Base-by-base conservation (phyloP, 2,888 invertebrate genomes). In the Phyto melanocephala region DNA sequence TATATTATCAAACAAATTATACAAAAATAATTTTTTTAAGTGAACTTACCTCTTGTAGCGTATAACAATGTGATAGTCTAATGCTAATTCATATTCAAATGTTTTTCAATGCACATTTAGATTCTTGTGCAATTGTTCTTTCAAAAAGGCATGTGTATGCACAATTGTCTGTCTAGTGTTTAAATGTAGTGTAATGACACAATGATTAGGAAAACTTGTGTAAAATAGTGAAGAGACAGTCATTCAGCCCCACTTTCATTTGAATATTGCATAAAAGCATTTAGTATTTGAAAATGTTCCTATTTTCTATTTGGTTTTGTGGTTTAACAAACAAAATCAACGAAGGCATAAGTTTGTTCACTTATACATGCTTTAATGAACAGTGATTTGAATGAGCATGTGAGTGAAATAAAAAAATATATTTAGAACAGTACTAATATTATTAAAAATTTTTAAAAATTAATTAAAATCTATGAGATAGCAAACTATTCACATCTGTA, bases 201-300 rank as follows among this genome's bases (percentile, higher is more conserved):
- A 81, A 81, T 81, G 81, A 81, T 78, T 81, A 74, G 70, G 50
- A 78, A 70, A 70, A 74, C 63, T 81, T 72, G 67, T 67, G 35
- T 72, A 77, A 72, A 67, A 77, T 70, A 28, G 78, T 68, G 58
- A 74, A 70, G 22, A 65, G 1, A 22, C n/a, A 52, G 63, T 65
- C 40, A 76, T 1, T 65, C 50, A 76, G 77, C 54, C 24, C 33
- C 60, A 56, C 68, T 74, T 78, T 58, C 63, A 81, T 37, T 10
- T 47, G 17, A 35, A 72, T 63, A 50, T 33, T 11, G 42, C 47
- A 71, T 52, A 58, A 50, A 65, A 65, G 50, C 50, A 24, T 79
- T 58, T 40, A 33, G 47, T 72, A 56, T 72, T 45, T 20, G 2
- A 70, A 60, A 62, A 47, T 60, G 28, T 52, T 5, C 35, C n/a